Percentiles rank a stretch among this genome's conserved stretches.
Evolutionary conservation across 92 coral and sea anemone genomes (phyloP).

Genomic region (Diadumene lineata): DNA sequence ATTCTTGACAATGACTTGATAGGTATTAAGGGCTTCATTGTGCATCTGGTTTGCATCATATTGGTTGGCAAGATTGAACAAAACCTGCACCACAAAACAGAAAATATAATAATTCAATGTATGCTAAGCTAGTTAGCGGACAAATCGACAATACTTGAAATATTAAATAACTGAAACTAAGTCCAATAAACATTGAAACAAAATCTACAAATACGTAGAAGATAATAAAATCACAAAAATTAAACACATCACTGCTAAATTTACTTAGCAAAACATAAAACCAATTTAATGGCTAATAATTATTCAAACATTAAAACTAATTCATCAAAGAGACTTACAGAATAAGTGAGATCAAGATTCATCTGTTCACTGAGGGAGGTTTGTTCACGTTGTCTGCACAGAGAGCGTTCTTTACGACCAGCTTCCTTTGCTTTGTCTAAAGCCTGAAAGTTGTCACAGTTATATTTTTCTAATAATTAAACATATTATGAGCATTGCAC

Average conservation of each 20-base stretch:
- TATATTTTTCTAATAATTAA: not conserved
- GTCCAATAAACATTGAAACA: too few relatives aligned
- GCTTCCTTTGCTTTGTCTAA: constrained; percentile 98
- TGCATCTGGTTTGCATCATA: constrained; percentile 92
- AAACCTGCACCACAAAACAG: constrained; percentile 52
- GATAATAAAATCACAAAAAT: too few relatives aligned
- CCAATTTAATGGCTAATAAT: too few relatives aligned
- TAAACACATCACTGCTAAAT: too few relatives aligned
- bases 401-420: constrained; percentile 92
- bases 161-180: too few relatives aligned
- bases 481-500: not conserved
- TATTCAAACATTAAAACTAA: too few relatives aligned
- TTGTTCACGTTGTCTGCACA: constrained; percentile 96
- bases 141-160: too few relatives aligned
- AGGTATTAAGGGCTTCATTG: constrained; percentile 92
- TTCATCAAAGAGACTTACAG: constrained; percentile 57
- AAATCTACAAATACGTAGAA: too few relatives aligned
- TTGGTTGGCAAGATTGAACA: constrained; percentile 95
- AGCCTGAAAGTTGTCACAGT: constrained; percentile 53
- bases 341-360: constrained; percentile 92
- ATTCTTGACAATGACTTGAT: constrained; percentile 98
- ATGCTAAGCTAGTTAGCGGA: not conserved
- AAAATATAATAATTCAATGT: not conserved
- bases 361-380: constrained; percentile 91
- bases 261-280: too few relatives aligned